Percentiles rank a stretch among this genome's conserved stretches.
These are phyloP conservation scores for Limonius californicus DNA, from an alignment of 1,140 invertebrate species.

Conservation along the genomic window DNA sequence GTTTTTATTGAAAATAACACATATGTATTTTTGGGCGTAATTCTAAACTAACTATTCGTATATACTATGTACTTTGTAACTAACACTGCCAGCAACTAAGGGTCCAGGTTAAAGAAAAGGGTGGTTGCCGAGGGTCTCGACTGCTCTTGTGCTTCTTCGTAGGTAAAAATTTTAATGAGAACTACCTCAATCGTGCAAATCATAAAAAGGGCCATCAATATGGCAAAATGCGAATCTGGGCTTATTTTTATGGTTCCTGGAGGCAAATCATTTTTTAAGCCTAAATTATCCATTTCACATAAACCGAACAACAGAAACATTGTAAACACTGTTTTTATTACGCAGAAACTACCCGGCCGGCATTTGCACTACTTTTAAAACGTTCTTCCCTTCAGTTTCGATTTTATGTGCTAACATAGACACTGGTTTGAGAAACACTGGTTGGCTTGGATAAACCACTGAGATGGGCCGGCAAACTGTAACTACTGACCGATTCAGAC, in stretches of 20 bases:
- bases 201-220: conserved; percentile 45
- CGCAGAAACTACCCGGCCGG: conserved; percentile 9
- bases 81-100: no score
- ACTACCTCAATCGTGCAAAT: conserved; percentile 44
- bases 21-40: no score
- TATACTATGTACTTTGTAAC: no score
- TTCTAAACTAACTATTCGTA: no score
- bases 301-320: conserved; percentile 22
- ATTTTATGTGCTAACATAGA: neutral
- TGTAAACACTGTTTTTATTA: neutral
- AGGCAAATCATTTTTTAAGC: conserved; percentile 28
- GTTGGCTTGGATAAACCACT: neutral
- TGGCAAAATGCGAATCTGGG: conserved; percentile 15
- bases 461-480: neutral
- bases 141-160: conserved; percentile 27
- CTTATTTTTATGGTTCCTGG: conserved; percentile 20
- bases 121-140: neutral
- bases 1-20: no score
- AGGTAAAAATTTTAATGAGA: conserved; percentile 40
- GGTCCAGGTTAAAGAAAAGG: no score
- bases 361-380: conserved; percentile 8
- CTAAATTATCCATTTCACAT: conserved; percentile 24
- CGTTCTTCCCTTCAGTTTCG: neutral
- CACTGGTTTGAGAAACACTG: neutral
- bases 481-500: conserved; percentile 4